Evolutionary conservation across 53 echinoderm and acorn worm genomes (phyloP), one percentile per base, ranked within the genome.

Genomic region (Henricia sp.): DNA sequence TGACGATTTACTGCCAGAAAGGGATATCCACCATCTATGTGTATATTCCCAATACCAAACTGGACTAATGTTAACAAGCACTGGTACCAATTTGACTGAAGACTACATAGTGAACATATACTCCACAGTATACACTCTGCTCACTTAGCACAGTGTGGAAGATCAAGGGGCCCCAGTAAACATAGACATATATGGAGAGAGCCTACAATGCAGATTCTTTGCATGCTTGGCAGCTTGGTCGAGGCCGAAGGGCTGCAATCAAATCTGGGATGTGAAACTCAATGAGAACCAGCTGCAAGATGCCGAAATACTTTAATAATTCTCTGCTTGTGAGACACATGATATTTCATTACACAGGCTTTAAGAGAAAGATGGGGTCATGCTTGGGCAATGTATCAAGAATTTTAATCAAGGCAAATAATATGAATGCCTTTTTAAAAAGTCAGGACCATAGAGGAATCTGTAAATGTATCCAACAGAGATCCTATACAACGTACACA

Each of bases 121-220:
- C n/a, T n/a, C n/a, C n/a, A n/a, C n/a, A n/a, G n/a, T n/a, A n/a
- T n/a, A n/a, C n/a, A n/a, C n/a, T n/a, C 68, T 56, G 27, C 62
- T 60, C 62, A 32, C 21, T 36, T 38, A 46, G 63, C 75, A 54
- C 74, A 60, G 6, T 78, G 56, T 24, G 63, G 62, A 64, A 80
- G 80, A 64, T 64, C 80, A 64, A 62, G 33, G 26, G 80, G 80
- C 63, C 73, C 76, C 80, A 80, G 80, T 80, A 80, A 80, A 80
- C 80, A 80, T 63, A 80, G 80, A 80, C 80, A 80, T 63, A 80
- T 80, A 80, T 80, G 80, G 80, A 80, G 80, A 63, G 80, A 32
- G 80, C 80, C 80, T 30, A 64, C 80, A 63, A 80, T 80, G 80
- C 63, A 43, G 80, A 80, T 80, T 80, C 80, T 80, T 80, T 63